Evolutionary conservation across 1,140 invertebrate species (phyloP).

Genomic region (Schlechtendalia chinensis): DNA sequence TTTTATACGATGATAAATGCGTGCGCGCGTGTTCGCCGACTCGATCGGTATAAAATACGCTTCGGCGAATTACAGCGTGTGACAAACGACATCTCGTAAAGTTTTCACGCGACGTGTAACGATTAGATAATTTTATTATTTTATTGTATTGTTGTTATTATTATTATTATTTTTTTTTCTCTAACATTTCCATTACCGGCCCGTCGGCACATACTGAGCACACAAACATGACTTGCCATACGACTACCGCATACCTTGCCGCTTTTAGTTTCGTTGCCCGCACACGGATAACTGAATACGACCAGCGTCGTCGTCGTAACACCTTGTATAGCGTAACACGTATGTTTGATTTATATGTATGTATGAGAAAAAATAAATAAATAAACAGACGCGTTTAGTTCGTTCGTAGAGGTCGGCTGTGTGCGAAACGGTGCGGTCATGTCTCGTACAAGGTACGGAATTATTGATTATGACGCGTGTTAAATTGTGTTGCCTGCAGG

Average conservation of each 20-base stretch:
- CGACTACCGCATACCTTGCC: slow-evolving; percentile 20
- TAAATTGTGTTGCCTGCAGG: slow-evolving; percentile 17
- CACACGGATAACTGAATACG: slow-evolving; percentile 17
- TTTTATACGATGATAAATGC: too few relatives aligned
- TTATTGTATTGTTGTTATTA: too few relatives aligned
- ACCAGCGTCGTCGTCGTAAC: slow-evolving; percentile 12
- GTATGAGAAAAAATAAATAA: too few relatives aligned
- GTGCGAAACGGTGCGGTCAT: neutral
- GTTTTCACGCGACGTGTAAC: slow-evolving; percentile 29
- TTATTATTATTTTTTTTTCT: neutral
- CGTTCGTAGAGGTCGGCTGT: slow-evolving; percentile 7
- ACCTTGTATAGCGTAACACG: slow-evolving; percentile 1
- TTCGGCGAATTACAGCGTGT: neutral
- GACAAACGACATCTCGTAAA: slow-evolving; percentile 37
- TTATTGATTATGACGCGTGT: slow-evolving; percentile 6
- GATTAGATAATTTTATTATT: slow-evolving; percentile 15
- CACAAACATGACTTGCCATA: slow-evolving; percentile 20
- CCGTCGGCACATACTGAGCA: neutral
- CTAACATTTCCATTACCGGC: slow-evolving; percentile 17
- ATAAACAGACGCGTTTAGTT: too few relatives aligned
- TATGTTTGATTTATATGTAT: too few relatives aligned
- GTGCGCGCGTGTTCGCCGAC: too few relatives aligned
- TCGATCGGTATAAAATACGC: too few relatives aligned
- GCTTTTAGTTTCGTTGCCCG: neutral
- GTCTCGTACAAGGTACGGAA: slow-evolving; percentile 13